Evolutionary conservation across 2,888 invertebrate genomes (phyloP), one percentile per base, ranked within the genome.

Genomic region (Apotomis turbidana): DNA sequence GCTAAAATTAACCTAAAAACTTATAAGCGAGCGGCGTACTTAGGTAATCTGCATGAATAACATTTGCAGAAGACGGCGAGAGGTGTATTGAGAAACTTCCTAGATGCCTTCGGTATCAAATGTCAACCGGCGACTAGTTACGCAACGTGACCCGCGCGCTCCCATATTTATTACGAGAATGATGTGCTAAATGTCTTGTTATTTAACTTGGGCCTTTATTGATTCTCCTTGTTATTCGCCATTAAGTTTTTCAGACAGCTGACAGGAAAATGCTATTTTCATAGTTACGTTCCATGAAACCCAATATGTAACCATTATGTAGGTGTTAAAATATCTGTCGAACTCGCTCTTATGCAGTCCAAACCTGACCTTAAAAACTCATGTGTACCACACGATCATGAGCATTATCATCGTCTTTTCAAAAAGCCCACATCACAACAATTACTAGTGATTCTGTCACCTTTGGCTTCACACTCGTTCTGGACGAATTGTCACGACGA

Each of bases 91-190:
- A 83, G 80, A 85, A 81, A 84, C 75, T 75, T 51, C 72, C 78
- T 75, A 77, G 81, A 82, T 83, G 81, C 59, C 71, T 72, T 61
- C 72, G 74, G 75, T 70, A 62, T 81, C 81, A 90, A 91, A 91
- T 91, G 89, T 87, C 88, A 91, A 85, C 87, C 78, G 77, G 85
- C 85, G 67, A 68, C 73, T 78, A 78, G 78, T 89, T 85, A 87
- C 84, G 87, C 86, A 87, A 87, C 75, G 52, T 63, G 68, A 68
- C 72, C 72, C 15, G 27, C 27, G 57, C 58, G 55, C 68, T 72
- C 68, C 68, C 63, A 52, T 44, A 49, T 62, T 72, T 44, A 49
- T 62, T 72, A 63, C 63, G 68, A 72, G 68, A 68, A 62, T 64
- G 3, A 59, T 68, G 52, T 52, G 61, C 10, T 52, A 68, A 52